Percentiles rank a stretch among this genome's conserved stretches.
Conservation (phyloP, 1,140 invertebrate species). For the Grapholita molesta region DNA sequence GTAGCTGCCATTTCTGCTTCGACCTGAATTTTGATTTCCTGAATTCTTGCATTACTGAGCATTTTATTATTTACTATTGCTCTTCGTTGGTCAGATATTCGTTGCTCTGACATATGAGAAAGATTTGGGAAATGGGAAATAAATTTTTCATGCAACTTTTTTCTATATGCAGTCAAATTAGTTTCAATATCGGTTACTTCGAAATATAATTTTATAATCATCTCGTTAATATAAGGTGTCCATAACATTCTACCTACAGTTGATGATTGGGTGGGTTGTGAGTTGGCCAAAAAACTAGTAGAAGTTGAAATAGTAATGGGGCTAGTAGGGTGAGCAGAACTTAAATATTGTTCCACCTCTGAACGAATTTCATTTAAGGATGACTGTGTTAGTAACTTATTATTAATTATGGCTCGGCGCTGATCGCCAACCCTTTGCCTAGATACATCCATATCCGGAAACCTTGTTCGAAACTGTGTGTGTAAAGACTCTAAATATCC, state of each 20-base stretch:
- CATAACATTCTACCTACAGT: not conserved
- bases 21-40: too few relatives aligned
- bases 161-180: too few relatives aligned
- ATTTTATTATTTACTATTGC: too few relatives aligned
- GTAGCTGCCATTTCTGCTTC: too few relatives aligned
- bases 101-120: too few relatives aligned
- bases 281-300: too few relatives aligned
- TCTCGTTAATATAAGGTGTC: not conserved
- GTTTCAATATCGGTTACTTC: too few relatives aligned
- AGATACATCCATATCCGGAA: constrained; percentile 23
- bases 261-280: not conserved
- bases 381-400: constrained; percentile 20
- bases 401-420: constrained; percentile 27
- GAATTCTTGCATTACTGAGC: too few relatives aligned
- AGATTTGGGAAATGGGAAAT: too few relatives aligned
- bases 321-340: not conserved
- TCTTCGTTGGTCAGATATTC: too few relatives aligned
- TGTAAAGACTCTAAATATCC: not conserved
- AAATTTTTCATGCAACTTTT: too few relatives aligned
- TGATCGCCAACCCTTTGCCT: constrained; percentile 29
- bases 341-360: constrained; percentile 15
- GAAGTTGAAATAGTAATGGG: not conserved
- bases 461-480: constrained; percentile 25
- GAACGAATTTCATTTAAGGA: constrained; percentile 20
- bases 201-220: constrained; percentile 18